phyloP scores from a whole-genome alignment of 2,888 invertebrate genomes.

The Norana najaformis region DNA sequence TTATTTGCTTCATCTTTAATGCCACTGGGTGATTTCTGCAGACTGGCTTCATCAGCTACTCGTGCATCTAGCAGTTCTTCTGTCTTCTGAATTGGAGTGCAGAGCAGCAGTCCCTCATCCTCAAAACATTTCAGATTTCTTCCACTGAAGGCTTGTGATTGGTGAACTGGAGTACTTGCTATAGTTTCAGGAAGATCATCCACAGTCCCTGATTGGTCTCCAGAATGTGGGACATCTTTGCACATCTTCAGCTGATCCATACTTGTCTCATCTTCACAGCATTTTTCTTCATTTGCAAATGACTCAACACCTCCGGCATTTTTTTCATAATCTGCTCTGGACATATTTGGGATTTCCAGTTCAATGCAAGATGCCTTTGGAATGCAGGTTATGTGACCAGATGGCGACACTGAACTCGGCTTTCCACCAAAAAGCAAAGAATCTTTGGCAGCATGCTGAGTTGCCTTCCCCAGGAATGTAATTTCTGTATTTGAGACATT shows the following conservation, averaged over 20 bases:
- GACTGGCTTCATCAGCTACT: neutral
- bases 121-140: neutral
- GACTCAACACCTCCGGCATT: neutral
- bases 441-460: constrained; percentile 5
- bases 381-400: neutral
- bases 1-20: neutral
- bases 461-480: neutral
- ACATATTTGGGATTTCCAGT: neutral
- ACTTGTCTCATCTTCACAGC: neutral
- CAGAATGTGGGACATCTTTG: neutral
- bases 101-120: neutral
- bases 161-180: constrained; percentile 19
- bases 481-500: neutral
- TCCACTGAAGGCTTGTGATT: neutral
- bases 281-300: neutral
- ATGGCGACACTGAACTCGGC: neutral
- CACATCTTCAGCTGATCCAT: neutral
- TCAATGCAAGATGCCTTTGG: neutral
- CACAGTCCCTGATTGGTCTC: neutral
- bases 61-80: neutral
- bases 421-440: neutral
- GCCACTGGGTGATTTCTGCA: neutral
- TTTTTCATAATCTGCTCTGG: neutral
- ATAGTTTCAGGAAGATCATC: constrained; percentile 1
- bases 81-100: constrained; percentile 20